These are phyloP conservation scores for Drosophila anceps DNA, from an alignment of 2,888 invertebrate genomes.

Conservation along the genomic window DNA sequence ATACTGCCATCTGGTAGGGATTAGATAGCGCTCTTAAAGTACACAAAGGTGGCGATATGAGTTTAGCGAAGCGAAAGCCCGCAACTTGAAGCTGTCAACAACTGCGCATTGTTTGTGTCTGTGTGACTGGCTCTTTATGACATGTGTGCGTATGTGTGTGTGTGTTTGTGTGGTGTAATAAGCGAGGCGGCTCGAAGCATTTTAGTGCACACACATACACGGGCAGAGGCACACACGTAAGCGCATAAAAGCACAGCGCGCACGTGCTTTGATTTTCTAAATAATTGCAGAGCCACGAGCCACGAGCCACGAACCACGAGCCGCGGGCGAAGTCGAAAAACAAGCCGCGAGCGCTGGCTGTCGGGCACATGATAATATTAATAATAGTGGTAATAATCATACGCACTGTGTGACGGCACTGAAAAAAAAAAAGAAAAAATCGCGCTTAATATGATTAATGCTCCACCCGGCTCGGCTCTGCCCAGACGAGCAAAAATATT, in stretches of 20 bases:
- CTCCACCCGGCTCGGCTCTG: conserved; percentile 53
- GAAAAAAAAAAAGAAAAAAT: conserved; percentile 23
- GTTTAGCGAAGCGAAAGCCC: conserved; percentile 35
- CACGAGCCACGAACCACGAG: conserved; percentile 48
- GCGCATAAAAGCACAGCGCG: conserved; percentile 76
- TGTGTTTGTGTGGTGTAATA: conserved; percentile 59
- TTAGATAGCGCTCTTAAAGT: neutral
- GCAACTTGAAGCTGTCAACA: conserved; percentile 65
- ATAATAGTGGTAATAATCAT: conserved; percentile 80
- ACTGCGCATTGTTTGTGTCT: conserved; percentile 48
- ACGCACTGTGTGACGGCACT: conserved; percentile 72
- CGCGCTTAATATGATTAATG: conserved; percentile 76
- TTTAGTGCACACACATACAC: conserved; percentile 53
- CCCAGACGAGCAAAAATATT: conserved; percentile 67
- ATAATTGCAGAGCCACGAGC: conserved; percentile 72
- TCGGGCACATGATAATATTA: conserved; percentile 75
- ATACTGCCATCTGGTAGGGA: conserved; percentile 19
- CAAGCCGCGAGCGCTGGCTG: conserved; percentile 47
- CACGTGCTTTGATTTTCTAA: conserved; percentile 77
- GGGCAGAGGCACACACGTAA: conserved; percentile 38
- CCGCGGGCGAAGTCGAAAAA: conserved; percentile 19
- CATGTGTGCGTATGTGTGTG: conserved; percentile 24
- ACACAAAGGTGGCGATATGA: conserved; percentile 9
- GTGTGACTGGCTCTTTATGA: conserved; percentile 12
- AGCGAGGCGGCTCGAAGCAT: conserved; percentile 68